Base-by-base conservation (phyloP, 2,888 invertebrate genomes). In the Torymus tubicola region DNA sequence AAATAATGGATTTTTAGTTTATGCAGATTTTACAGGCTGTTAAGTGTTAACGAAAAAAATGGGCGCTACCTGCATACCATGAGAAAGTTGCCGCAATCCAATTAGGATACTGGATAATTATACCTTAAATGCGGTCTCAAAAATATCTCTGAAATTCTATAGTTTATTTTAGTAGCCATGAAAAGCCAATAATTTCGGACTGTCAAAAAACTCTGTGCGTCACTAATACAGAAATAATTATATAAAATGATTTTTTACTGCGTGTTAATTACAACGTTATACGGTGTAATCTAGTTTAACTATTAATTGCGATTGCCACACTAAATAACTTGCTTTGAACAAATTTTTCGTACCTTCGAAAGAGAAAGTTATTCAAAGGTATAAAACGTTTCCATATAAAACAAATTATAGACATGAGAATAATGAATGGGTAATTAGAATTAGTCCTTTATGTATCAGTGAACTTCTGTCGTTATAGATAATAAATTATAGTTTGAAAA, bases 71-170 rank as follows among this genome's bases (percentile, higher is more conserved):
- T 8, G 16, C 75, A 52, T 68, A 75, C 60, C 69, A 76, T 69
- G 69, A 69, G 69, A 76, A 76, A 63, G 63, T 69, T 76, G 61
- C 53, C 2, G 42, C 69, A 63, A 53, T 76, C 42, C 76, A 69
- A 63, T 76, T 76, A 76, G 31, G 42, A 53, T 60, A 42, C 13
- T 52, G 24, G 24, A 52, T 69, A 76, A 76, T 76, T 76, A 76
- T 53, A 63, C 73, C 2, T 21, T 53, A 53, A 61, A 76, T 61
- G 11, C 42, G 31, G 53, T 68, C 52, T 24, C 67, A 60, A 68
- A 75, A 76, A 42, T 68, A 75, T 58, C 53, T 68, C 31, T 67
- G 21, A 68, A 67, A 75, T 52, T 68, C 65, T 52, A 12, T 24
- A n/a, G 24, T 76, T 55, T 69, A 73, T 55, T 76, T 61, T 55